Percentiles rank a stretch among this genome's conserved stretches.
phyloP scores from a whole-genome alignment of 2,797 vertebrate species.

The Danio tinwini region DNA sequence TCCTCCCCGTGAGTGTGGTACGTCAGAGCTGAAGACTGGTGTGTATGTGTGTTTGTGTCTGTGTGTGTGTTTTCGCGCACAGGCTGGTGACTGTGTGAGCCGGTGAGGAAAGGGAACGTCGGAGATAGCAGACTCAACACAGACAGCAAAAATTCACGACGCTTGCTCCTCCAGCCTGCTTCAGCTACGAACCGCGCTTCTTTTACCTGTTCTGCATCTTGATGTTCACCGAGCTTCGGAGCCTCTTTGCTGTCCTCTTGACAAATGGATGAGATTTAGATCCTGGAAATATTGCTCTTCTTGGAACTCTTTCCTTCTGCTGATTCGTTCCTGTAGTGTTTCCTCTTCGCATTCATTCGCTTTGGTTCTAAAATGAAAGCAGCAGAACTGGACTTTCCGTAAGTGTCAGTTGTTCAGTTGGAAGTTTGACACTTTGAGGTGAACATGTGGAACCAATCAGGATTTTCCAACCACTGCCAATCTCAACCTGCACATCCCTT shows the following conservation, averaged over 20 bases:
- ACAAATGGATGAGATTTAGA: constrained; percentile 17
- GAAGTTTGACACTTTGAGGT: constrained; percentile 51
- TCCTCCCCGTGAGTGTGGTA: constrained; percentile 30
- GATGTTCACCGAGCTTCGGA: neutral
- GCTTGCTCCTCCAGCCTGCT: constrained; percentile 17
- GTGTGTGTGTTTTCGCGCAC: constrained; percentile 14
- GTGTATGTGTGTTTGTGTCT: constrained; percentile 32
- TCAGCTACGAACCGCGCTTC: neutral
- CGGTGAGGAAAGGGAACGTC: constrained; percentile 36
- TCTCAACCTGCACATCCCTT: constrained; percentile 77
- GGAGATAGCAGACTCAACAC: constrained; percentile 27
- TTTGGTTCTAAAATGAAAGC: constrained; percentile 50
- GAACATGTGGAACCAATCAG: constrained; percentile 83
- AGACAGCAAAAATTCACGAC: constrained; percentile 22
- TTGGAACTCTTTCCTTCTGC: constrained; percentile 4
- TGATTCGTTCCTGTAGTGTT: neutral
- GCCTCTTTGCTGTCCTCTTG: constrained; percentile 12
- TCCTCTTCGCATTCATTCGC: constrained; percentile 12
- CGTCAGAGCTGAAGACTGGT: constrained; percentile 46
- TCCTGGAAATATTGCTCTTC: constrained; percentile 22
- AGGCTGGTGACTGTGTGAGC: constrained; percentile 42
- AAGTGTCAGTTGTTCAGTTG: constrained; percentile 56
- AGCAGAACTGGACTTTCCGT: constrained; percentile 57
- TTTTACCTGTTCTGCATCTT: constrained; percentile 24
- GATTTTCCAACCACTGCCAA: constrained; percentile 80